A percentile compares a stretch with the other conserved stretches of the same genome.
phyloP scores from a whole-genome alignment of 2,797 vertebrate genomes.

The Cetoscarus ocellatus region DNA sequence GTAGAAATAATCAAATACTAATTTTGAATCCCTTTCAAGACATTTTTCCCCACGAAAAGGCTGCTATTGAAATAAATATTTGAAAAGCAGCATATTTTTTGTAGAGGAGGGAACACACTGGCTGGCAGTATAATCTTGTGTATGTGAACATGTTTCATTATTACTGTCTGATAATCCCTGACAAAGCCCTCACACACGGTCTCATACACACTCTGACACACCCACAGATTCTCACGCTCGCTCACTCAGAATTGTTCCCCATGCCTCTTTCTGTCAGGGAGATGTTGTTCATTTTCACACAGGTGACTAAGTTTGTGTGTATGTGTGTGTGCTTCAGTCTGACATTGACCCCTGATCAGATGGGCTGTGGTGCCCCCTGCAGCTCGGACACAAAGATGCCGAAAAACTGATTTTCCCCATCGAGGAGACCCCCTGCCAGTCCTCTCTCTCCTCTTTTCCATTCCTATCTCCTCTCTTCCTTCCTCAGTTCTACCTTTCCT shows the following conservation, averaged over 20 bases:
- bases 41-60: not conserved
- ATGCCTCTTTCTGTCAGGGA: slow-evolving; percentile 14
- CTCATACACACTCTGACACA: not conserved
- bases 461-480: not conserved
- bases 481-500: not conserved
- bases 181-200: slow-evolving; percentile 11
- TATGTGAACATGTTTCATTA: slow-evolving; percentile 36
- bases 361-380: slow-evolving; percentile 21
- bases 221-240: slow-evolving; percentile 5
- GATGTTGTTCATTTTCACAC: slow-evolving; percentile 46
- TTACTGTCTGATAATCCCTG: slow-evolving; percentile 35
- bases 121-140: slow-evolving; percentile 29
- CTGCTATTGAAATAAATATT: not conserved
- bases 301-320: slow-evolving; percentile 20
- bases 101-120: not conserved
- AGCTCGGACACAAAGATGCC: slow-evolving; percentile 13
- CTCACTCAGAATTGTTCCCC: not conserved
- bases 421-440: not conserved
- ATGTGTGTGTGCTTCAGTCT: not conserved
- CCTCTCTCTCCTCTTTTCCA: not conserved
- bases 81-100: not conserved
- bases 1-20: not conserved
- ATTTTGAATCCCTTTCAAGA: not conserved
- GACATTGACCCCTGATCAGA: slow-evolving; percentile 15
- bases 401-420: not conserved